phyloP scores from a whole-genome alignment of 2,113 vertebrate genomes.

The Murina feae region DNA sequence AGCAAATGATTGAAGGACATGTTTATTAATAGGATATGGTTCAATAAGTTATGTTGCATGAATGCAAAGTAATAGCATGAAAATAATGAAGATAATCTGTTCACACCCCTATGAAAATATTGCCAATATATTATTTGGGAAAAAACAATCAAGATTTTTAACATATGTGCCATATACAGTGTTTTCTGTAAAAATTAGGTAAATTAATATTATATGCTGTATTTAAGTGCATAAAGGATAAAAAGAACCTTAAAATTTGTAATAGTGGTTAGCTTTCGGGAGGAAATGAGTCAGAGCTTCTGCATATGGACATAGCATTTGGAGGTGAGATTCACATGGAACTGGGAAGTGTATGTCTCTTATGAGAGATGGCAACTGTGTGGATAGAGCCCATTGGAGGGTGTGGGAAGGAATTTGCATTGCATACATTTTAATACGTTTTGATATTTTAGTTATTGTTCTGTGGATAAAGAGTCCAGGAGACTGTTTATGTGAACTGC shows the following conservation, averaged over 20 bases:
- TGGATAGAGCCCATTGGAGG: background rate
- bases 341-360: background rate
- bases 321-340: background rate
- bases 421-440: background rate
- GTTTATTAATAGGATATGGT: background rate
- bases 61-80: background rate
- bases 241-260: background rate
- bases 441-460: background rate
- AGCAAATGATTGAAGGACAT: background rate
- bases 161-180: background rate
- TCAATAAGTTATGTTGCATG: background rate
- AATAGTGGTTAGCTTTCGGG: background rate
- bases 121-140: background rate
- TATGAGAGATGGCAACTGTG: accelerated
- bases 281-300: background rate
- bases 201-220: background rate
- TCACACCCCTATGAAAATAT: background rate
- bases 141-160: background rate
- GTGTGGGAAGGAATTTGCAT: background rate
- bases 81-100: background rate
- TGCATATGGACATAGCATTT: background rate
- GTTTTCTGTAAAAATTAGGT: background rate
- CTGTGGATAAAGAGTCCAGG: background rate
- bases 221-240: background rate
- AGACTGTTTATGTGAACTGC: background rate